Evolutionary conservation across 2,888 invertebrate species (phyloP), one percentile per base, ranked within the genome.

Genomic region (Cheilosia variabilis): DNA sequence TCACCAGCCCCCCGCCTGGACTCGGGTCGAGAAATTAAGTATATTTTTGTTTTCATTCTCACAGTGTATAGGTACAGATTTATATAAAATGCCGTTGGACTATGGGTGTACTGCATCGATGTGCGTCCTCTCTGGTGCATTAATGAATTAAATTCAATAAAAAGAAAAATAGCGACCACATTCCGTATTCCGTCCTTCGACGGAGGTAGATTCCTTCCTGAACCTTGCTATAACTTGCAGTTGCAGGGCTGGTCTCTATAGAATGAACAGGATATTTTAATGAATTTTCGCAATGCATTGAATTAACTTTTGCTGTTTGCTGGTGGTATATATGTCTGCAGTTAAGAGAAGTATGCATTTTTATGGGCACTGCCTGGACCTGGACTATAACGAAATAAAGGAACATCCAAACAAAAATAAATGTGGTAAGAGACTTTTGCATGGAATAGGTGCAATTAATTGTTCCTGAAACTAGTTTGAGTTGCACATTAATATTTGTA

Each of bases 71-170:
- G n/a, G 17, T n/a, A 6, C 17, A 37, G n/a, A 17, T 15, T 43
- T 43, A 5, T 62, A 9, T 47, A 6, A 68, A 22, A 9, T 37
- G 47, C 13, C 1, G 37, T 13, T 4, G 13, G 37, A 37, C 37
- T 68, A 13, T 63, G 57, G 41, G 43, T 65, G 17, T 65, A 13
- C 52, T 41, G 72, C 77, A 77, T 77, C 68, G 76, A 81, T 77
- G 81, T 72, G 68, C 81, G 77, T 65, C 77, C 62, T 72, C 62
- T 86, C 72, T 77, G 62, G 57, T 86, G 81, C 86, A 86, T 86
- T 86, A 81, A 76, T 86, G 86, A 86, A 86, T 86, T 86, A 81
- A 81, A 81, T 86, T 86, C 81, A 86, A 86, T 86, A 86, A 86
- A 78, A 81, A 68, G 72, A 62, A 77, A 77, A 80, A 77, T 72